Evolutionary conservation across 2,113 vertebrate genomes (phyloP).

Genomic region (Nycticryphes semicollaris): DNA sequence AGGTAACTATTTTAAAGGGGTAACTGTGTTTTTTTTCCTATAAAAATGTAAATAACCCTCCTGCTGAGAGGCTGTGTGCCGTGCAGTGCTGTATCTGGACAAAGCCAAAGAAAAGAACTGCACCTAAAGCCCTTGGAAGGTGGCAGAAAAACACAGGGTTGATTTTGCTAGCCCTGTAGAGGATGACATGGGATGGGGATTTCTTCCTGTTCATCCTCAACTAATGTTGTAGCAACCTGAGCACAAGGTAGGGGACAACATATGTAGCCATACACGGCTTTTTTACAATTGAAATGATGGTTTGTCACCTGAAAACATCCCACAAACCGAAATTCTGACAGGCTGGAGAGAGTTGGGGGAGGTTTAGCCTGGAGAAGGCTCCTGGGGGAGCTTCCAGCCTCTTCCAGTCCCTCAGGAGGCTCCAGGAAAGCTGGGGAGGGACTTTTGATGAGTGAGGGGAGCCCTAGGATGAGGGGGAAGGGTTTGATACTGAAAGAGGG

Average conservation of each 20-base stretch:
- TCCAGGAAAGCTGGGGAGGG: no score
- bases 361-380: no score
- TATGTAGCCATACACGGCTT: accelerated
- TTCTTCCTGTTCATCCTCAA: background rate
- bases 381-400: no score
- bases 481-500: no score
- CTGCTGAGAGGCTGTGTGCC: background rate
- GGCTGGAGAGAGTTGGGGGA: no score
- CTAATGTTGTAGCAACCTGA: background rate
- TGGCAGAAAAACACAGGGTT: accelerated
- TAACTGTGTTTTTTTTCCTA: background rate
- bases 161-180: background rate
- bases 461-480: no score
- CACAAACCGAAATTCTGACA: background rate
- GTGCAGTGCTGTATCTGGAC: background rate
- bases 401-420: no score
- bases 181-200: background rate
- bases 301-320: background rate
- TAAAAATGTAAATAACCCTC: background rate
- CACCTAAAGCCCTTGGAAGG: background rate
- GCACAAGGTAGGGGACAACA: background rate
- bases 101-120: background rate
- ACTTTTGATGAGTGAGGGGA: no score
- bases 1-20: no score
- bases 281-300: background rate